Base-by-base conservation (phyloP, 2,797 vertebrate genomes). In the Phylloscopus collybita region DNA sequence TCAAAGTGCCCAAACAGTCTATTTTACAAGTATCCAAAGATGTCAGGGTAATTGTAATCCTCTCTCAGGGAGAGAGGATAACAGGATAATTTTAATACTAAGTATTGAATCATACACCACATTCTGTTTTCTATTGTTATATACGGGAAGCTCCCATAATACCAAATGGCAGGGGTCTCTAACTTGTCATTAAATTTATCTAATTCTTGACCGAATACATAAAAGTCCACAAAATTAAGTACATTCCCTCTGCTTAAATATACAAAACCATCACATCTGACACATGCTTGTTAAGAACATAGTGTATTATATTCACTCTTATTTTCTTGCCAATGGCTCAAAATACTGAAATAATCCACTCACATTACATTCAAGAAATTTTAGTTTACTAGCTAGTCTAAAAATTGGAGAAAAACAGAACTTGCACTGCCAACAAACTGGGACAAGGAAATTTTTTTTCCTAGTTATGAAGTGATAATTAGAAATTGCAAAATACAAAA, bases 171-270 rank as follows among this genome's bases (percentile, higher is more conserved):
- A 96, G 49, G 6, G 27, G n/a, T 91, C 59, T 81, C 82, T 83
- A 90, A 79, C 59, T 96, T 92, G 15, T 76, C 67, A 93, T 45
- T 51, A 89, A 90, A n/a, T 94, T 86, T 20, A 84, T 95, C 94
- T 90, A 86, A 61, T 76, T 78, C 67, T 76, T 89, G 34, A 40
- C 60, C 93, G 49, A 86, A 90, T 56, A 74, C 25, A 42, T 64
- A 59, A 62, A 91, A 80, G 42, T n/a, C 16, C 7, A 66, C 34
- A 64, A 71, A 85, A 72, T 67, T 1, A 80, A 88, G 26, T 34
- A 16, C 76, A 64, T 51, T 90, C 61, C 61, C 36, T 90, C 50
- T 80, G 53, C 15, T 94, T 92, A 81, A 15, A 70, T 67, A 86
- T 27, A 56, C 44, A 95, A 42, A 34, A 51, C 5, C 23, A 88